Percentiles rank a stretch among this genome's conserved stretches.
These are phyloP conservation scores for Cotesia glomerata DNA, from an alignment of 1,140 invertebrate species.

Conservation along the genomic window DNA sequence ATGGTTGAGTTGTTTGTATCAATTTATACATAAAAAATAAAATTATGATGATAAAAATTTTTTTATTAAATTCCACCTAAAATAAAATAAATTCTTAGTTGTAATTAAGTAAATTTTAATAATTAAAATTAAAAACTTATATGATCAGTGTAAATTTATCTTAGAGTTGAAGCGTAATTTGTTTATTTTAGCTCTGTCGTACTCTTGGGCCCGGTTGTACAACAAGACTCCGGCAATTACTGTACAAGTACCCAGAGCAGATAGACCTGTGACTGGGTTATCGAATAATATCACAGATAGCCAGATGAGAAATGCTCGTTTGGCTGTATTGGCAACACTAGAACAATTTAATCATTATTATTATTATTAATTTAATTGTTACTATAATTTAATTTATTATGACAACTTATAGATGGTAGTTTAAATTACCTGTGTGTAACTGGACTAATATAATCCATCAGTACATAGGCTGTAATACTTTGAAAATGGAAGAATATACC, in stretches of 20 bases:
- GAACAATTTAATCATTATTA: conserved; percentile 43
- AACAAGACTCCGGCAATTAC: conserved; percentile 80
- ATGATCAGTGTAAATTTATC: conserved; percentile 54
- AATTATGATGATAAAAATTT: too few species aligned
- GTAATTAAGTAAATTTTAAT: too few species aligned
- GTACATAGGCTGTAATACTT: conserved; percentile 84
- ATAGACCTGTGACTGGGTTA: conserved; percentile 79
- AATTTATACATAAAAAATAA: too few species aligned
- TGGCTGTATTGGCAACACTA: conserved; percentile 87
- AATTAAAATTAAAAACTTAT: neutral
- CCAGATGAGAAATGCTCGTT: conserved; percentile 85
- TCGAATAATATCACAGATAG: conserved; percentile 81
- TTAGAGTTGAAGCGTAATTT: conserved; percentile 51
- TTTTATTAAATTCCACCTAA: too few species aligned
- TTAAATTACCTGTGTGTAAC: conserved; percentile 80
- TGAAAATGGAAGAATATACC: conserved; percentile 87
- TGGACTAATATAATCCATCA: conserved; percentile 86
- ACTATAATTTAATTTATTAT: neutral
- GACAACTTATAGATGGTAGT: conserved; percentile 1
- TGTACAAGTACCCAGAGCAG: conserved; percentile 76
- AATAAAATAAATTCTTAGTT: neutral
- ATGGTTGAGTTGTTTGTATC: too few species aligned
- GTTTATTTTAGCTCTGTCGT: conserved; percentile 58
- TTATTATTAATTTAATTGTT: neutral
- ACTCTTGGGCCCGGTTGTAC: conserved; percentile 77